Evolutionary conservation across 2,113 vertebrate species (phyloP).

Genomic region (Furnarius figulus): DNA sequence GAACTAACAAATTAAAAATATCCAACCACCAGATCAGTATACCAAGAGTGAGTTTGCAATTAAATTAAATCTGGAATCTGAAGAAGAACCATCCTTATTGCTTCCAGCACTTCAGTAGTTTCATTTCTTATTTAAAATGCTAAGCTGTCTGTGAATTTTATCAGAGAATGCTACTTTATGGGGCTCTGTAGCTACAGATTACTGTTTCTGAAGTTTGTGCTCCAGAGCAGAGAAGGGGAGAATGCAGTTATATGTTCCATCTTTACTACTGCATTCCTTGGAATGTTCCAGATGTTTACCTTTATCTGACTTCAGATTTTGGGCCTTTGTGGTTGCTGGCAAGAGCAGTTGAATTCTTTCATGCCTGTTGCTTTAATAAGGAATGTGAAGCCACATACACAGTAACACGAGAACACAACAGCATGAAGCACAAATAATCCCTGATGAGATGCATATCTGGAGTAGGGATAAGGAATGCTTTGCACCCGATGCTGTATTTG

Average conservation of each 20-base stretch:
- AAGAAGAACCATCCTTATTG: conserved; percentile 56
- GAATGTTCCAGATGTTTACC: conserved; percentile 83
- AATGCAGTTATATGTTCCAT: conserved; percentile 54
- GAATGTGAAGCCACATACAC: conserved; percentile 77
- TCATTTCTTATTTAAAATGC: conserved; percentile 4
- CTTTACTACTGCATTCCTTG: conserved; percentile 78
- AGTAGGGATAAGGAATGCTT: conserved; percentile 65
- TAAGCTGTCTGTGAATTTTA: conserved; percentile 1
- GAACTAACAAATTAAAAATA: conserved; percentile 19
- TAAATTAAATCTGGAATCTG: conserved; percentile 64
- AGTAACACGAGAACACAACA: conserved; percentile 75
- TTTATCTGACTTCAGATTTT: conserved; percentile 76
- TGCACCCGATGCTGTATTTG: conserved; percentile 34
- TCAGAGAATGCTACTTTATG: conserved; percentile 26
- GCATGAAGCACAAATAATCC: conserved; percentile 73
- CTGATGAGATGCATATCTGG: conserved; percentile 70
- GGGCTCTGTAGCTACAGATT: conserved; percentile 8
- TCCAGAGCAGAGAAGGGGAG: conserved; percentile 38
- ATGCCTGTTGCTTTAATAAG: conserved; percentile 84
- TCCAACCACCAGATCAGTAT: neutral
- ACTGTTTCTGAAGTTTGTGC: conserved; percentile 36
- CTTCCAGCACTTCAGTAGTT: conserved; percentile 51
- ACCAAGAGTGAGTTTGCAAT: conserved; percentile 55
- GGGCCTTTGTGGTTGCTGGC: conserved; percentile 84
- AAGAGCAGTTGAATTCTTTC: conserved; percentile 79